Percentiles rank a stretch among this genome's conserved stretches.
These are phyloP conservation scores for Aythya fuligula DNA, from an alignment of 2,797 vertebrate genomes.

Conservation along the genomic window DNA sequence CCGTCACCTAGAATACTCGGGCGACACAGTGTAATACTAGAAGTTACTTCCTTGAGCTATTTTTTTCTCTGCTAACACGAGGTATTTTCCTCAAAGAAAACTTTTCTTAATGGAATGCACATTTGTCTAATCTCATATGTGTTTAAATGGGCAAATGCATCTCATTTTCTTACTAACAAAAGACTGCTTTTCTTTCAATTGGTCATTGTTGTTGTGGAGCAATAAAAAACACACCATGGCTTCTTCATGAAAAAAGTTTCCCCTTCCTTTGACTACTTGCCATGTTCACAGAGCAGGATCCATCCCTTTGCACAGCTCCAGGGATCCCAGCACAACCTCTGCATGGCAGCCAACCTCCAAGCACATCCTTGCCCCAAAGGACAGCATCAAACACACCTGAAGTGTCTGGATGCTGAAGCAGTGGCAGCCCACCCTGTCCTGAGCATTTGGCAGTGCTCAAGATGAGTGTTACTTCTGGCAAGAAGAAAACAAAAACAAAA, in stretches of 20 bases:
- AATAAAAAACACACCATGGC: not conserved
- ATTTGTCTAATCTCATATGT: not conserved
- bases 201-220: not conserved
- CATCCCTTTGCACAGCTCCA: not conserved
- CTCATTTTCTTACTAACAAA: not conserved
- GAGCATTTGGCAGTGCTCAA: not conserved
- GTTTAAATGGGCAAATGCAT: not conserved
- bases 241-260: not conserved
- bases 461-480: not conserved
- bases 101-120: not conserved
- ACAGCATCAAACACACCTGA: rapidly evolving
- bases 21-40: constrained; percentile 46
- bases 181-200: not conserved
- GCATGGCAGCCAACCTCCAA: rapidly evolving
- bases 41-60: constrained; percentile 46
- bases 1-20: not conserved
- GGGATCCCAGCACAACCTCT: rapidly evolving
- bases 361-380: not conserved
- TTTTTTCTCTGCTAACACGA: not conserved
- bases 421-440: not conserved
- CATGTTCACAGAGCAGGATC: not conserved
- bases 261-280: rapidly evolving
- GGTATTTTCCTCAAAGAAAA: constrained; percentile 49
- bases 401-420: too few relatives aligned
- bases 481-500: not conserved